These are phyloP conservation scores for Terrapene triunguis DNA, from an alignment of 2,113 vertebrate species.

Conservation along the genomic window DNA sequence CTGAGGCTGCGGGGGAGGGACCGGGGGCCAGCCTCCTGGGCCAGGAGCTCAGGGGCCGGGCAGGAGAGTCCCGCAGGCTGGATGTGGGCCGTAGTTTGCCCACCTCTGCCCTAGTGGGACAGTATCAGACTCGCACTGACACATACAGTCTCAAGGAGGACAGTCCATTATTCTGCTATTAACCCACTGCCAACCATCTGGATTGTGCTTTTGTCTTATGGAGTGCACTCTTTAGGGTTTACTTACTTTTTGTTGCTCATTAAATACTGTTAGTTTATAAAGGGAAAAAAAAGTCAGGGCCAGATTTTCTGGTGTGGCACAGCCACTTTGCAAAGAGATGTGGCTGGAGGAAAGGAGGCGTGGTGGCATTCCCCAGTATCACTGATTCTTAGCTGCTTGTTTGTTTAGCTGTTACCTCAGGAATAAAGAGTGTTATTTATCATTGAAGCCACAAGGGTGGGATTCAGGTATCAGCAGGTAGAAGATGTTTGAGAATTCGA, in stretches of 20 bases:
- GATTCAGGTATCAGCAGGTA: background rate
- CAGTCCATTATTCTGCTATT: rapidly evolving
- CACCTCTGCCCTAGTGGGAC: background rate
- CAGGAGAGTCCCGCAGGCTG: too few species aligned
- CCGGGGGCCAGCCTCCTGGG: too few species aligned
- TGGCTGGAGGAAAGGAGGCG: background rate
- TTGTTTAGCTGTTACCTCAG: background rate
- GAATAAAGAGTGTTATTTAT: background rate
- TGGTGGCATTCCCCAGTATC: background rate
- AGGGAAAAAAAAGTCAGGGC: background rate
- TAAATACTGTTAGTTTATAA: rapidly evolving
- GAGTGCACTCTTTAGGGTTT: rapidly evolving
- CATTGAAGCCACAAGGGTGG: background rate
- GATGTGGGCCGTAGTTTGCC: too few species aligned
- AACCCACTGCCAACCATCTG: too few species aligned
- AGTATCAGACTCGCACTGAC: background rate
- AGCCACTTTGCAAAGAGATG: background rate
- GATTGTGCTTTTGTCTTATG: too few species aligned
- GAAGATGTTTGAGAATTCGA: background rate
- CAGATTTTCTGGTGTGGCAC: rapidly evolving
- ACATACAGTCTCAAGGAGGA: rapidly evolving
- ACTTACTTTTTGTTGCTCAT: rapidly evolving
- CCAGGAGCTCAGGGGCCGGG: too few species aligned
- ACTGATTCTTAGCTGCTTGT: background rate
- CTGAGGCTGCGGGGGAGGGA: too few species aligned